phyloP scores from a whole-genome alignment of 2,113 vertebrate species.

The Mungos mungo region DNA sequence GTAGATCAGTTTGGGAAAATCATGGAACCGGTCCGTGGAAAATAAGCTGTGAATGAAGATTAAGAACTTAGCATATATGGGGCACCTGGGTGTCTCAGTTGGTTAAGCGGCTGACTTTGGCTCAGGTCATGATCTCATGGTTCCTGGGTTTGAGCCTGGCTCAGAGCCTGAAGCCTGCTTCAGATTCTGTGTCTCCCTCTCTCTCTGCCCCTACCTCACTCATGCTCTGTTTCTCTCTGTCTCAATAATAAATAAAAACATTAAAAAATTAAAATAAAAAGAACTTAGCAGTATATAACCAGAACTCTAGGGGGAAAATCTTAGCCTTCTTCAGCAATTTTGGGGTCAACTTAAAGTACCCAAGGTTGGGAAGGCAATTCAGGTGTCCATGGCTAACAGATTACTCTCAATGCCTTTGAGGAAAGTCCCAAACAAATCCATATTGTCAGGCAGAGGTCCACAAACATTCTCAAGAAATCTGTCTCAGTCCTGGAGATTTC shows the following conservation, averaged over 20 bases:
- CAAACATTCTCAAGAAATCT: constrained; percentile 13
- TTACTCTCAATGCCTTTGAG: not conserved
- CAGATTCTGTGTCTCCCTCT: too few species aligned
- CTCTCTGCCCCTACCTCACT: too few species aligned
- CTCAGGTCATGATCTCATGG: too few species aligned
- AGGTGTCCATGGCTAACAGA: not conserved
- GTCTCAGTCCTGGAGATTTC: not conserved
- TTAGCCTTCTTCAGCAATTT: not conserved
- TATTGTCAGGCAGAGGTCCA: not conserved
- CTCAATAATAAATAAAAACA: too few species aligned
- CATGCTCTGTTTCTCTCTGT: too few species aligned
- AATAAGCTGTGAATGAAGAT: not conserved
- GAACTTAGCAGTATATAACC: not conserved
- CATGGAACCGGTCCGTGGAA: not conserved
- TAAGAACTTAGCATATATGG: not conserved
- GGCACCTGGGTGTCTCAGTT: too few species aligned
- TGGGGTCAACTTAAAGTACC: not conserved
- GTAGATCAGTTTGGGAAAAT: not conserved
- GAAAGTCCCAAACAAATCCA: not conserved
- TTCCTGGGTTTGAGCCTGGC: too few species aligned
- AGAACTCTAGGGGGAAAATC: not conserved
- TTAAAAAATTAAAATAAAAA: too few species aligned
- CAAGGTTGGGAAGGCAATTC: not conserved
- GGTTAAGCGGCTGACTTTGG: too few species aligned
- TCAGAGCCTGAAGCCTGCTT: too few species aligned